Percentiles rank a stretch among this genome's conserved stretches.
phyloP scores from a whole-genome alignment of 2,113 vertebrate species.

The Aegotheles bennettii region DNA sequence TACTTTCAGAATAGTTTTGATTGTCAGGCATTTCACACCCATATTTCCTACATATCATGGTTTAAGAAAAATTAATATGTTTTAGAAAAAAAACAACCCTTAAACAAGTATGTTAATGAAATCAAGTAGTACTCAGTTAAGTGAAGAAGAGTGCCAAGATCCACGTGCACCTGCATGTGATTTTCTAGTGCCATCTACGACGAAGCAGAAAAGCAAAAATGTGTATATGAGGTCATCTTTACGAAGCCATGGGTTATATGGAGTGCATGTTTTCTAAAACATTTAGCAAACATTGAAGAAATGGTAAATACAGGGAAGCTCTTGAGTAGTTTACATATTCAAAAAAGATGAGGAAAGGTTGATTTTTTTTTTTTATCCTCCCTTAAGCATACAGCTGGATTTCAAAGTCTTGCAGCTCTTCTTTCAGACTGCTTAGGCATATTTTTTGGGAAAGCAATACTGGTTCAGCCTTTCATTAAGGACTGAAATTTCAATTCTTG shows the following conservation, averaged over 20 bases:
- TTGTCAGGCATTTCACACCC: not conserved
- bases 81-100: not conserved
- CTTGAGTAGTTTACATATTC: not conserved
- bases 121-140: not conserved
- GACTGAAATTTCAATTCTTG: not conserved
- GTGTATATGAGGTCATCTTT: not conserved
- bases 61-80: not conserved
- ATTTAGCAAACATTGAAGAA: not conserved
- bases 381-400: not conserved
- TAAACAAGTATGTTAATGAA: not conserved
- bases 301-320: not conserved
- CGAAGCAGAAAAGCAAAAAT: not conserved
- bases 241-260: not conserved
- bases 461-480: not conserved
- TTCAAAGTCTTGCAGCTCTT: not conserved
- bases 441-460: not conserved
- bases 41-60: not conserved
- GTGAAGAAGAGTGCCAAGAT: not conserved
- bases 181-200: accelerated
- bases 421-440: not conserved
- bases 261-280: not conserved
- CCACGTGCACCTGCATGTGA: not conserved
- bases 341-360: not conserved
- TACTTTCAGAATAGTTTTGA: not conserved
- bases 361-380: not conserved